A percentile compares a stretch with the other conserved stretches of the same genome.
Conservation (phyloP, 1,140 invertebrate genomes). For the Plodia interpunctella region DNA sequence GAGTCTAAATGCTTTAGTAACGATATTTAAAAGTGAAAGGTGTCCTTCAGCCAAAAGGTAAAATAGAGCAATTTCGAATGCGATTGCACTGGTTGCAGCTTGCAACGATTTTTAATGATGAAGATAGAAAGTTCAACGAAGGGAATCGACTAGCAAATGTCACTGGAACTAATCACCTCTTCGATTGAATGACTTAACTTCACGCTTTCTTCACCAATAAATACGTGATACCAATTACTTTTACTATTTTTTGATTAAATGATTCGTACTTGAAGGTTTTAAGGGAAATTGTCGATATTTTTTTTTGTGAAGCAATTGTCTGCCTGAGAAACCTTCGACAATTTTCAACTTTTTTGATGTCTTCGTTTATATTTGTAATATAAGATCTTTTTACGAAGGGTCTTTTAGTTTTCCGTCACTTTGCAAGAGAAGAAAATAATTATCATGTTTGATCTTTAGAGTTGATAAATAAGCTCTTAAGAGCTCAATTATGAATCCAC, state of each 20-base stretch:
- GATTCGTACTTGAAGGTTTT: not conserved
- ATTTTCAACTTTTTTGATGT: not conserved
- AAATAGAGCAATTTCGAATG: conserved; percentile 17
- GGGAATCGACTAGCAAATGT: conserved; percentile 16
- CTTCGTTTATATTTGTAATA: not conserved
- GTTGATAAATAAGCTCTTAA: too few relatives aligned
- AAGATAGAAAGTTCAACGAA: conserved; percentile 16
- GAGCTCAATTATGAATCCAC: too few relatives aligned
- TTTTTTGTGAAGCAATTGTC: not conserved
- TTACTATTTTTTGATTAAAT: conserved; percentile 4
- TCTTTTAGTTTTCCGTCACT: too few relatives aligned
- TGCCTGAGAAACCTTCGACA: not conserved
- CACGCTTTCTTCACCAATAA: conserved; percentile 31
- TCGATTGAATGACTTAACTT: conserved; percentile 21
- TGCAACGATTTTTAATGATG: conserved; percentile 5
- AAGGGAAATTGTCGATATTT: not conserved
- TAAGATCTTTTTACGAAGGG: too few relatives aligned
- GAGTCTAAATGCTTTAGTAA: conserved; percentile 15
- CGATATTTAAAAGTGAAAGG: conserved; percentile 28
- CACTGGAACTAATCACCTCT: conserved; percentile 31
- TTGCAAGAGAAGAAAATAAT: too few relatives aligned
- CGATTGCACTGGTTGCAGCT: conserved; percentile 4
- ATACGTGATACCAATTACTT: conserved; percentile 14
- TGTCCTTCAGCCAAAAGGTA: conserved; percentile 24
- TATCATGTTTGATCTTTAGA: too few relatives aligned